These are phyloP conservation scores for Aphis craccivora DNA, from an alignment of 1,140 invertebrate genomes.

Conservation along the genomic window DNA sequence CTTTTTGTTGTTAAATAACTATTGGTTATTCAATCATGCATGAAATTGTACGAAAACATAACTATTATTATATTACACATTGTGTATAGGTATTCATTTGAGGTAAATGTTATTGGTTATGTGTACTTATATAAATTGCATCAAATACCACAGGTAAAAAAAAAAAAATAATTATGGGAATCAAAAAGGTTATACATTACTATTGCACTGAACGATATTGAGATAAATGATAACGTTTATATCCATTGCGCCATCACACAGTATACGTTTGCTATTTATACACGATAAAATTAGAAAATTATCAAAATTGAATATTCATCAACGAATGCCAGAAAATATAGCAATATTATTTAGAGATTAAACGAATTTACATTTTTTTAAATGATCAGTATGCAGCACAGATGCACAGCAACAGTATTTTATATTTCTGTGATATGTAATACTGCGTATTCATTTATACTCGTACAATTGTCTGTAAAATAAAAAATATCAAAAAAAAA, in stretches of 20 bases:
- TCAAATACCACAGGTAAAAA: neutral
- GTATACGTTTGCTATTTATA: neutral
- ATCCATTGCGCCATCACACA: neutral
- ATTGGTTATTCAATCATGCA: neutral
- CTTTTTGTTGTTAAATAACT: neutral
- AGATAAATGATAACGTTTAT: neutral
- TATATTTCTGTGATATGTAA: too few species aligned
- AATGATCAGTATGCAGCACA: too few species aligned
- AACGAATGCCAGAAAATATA: neutral
- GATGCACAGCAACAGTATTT: too few species aligned
- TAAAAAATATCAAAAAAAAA: too few species aligned
- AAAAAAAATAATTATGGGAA: neutral
- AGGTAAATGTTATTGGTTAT: neutral
- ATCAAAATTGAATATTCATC: neutral
- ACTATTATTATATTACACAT: neutral
- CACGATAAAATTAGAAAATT: neutral
- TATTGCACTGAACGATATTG: neutral
- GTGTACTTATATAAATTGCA: neutral
- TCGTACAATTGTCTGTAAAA: too few species aligned
- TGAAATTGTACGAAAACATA: neutral
- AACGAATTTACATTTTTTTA: too few species aligned
- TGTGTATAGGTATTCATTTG: neutral
- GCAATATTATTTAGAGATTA: too few species aligned
- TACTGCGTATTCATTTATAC: too few species aligned
- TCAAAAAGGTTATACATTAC: neutral